Conservation (phyloP, 2,113 vertebrate genomes). For the Solea solea region DNA sequence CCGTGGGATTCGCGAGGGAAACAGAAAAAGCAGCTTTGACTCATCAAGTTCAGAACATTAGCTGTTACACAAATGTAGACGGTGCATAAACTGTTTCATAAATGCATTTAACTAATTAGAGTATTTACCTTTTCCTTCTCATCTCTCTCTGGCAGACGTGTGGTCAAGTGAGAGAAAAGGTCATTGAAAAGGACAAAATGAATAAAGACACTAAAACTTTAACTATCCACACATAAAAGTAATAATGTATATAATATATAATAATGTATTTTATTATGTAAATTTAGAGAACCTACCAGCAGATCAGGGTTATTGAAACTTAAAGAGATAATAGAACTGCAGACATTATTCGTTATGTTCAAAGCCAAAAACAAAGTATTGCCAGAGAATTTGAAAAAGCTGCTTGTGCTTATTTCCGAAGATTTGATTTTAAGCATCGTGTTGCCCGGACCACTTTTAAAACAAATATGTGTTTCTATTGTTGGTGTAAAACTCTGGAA, state of each 20-base stretch:
- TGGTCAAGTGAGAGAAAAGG: not conserved
- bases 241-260: too few species aligned
- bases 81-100: not conserved
- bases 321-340: not conserved
- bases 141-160: not conserved
- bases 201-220: not conserved
- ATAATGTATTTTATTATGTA: too few species aligned
- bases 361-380: too few species aligned
- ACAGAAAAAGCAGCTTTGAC: slow-evolving; percentile 13
- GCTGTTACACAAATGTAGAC: not conserved
- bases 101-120: not conserved
- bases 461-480: too few species aligned
- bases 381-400: too few species aligned
- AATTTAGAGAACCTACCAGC: too few species aligned
- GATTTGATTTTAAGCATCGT: too few species aligned
- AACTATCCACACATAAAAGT: not conserved
- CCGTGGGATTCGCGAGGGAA: not conserved
- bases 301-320: too few species aligned
- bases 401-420: too few species aligned
- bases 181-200: not conserved
- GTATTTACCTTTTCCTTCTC: not conserved
- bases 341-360: not conserved
- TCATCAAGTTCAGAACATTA: not conserved
- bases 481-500: too few species aligned
- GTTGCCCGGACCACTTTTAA: too few species aligned